A percentile compares a stretch with the other conserved stretches of the same genome.
phyloP scores from a whole-genome alignment of 2,113 vertebrate genomes.

The Corynorhinus townsendii region DNA sequence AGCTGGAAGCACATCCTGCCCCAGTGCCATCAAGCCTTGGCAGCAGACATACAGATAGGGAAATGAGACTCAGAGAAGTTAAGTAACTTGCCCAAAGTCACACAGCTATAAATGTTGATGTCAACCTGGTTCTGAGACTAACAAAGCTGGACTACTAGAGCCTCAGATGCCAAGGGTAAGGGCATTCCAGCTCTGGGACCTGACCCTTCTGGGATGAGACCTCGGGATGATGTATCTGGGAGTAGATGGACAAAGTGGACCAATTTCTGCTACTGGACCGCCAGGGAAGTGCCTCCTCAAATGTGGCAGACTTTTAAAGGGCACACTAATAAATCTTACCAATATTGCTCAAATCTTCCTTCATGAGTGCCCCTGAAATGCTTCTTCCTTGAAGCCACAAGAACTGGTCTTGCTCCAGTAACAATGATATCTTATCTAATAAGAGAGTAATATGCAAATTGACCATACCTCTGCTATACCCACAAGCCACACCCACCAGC shows the following conservation, averaged over 20 bases:
- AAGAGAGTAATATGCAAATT: no score
- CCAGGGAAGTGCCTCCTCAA: background rate
- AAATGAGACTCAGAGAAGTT: background rate
- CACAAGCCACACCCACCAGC: no score
- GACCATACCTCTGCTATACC: no score
- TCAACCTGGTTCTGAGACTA: background rate
- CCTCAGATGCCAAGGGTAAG: background rate
- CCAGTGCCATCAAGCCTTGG: background rate
- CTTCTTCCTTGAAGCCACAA: background rate
- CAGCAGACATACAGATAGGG: background rate
- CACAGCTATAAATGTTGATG: background rate
- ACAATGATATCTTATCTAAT: background rate
- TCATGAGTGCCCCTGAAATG: background rate
- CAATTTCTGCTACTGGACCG: background rate
- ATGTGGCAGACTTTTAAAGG: background rate
- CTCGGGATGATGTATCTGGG: background rate
- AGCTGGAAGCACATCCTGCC: background rate
- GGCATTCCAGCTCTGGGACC: background rate
- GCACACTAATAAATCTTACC: background rate
- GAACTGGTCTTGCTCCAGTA: background rate
- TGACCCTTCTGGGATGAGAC: background rate
- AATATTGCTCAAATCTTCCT: background rate
- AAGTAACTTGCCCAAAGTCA: background rate
- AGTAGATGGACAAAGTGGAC: background rate
- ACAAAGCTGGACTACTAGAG: background rate